Percentiles rank a stretch among this genome's conserved stretches.
Evolutionary conservation across 2,888 invertebrate species (phyloP).

Genomic region (Scrobipalpa costella): DNA sequence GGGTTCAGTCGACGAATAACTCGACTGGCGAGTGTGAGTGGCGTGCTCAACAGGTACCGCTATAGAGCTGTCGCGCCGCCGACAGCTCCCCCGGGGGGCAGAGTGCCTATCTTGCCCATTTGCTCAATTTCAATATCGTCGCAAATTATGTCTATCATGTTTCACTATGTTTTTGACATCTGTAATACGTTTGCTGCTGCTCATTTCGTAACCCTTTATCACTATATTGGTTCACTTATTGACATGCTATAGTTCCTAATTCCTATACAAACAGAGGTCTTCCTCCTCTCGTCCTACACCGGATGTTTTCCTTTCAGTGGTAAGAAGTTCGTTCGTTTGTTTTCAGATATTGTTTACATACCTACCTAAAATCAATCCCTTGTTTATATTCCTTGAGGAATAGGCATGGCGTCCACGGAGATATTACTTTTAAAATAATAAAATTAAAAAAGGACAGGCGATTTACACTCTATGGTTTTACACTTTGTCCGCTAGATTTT

Average conservation of each 20-base stretch:
- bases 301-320: constrained; percentile 13
- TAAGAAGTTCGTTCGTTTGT: background rate
- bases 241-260: too few relatives aligned
- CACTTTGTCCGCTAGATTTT: too few relatives aligned
- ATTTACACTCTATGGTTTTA: too few relatives aligned
- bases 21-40: constrained; percentile 32
- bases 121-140: constrained; percentile 16
- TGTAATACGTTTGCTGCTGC: background rate
- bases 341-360: background rate
- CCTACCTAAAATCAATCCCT: too few relatives aligned
- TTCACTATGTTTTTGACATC: constrained; percentile 1
- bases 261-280: background rate
- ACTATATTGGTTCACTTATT: background rate
- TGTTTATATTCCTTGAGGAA: too few relatives aligned
- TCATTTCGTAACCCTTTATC: background rate
- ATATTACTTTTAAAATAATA: too few relatives aligned
- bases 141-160: background rate
- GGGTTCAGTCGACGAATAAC: too few relatives aligned
- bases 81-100: constrained; percentile 15
- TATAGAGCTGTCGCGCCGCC: constrained; percentile 21
- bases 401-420: too few relatives aligned
- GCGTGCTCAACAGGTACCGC: constrained; percentile 39
- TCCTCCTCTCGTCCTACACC: background rate
- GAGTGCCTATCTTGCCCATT: background rate
- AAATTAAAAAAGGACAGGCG: too few relatives aligned